Percentiles rank a stretch among this genome's conserved stretches.
These are phyloP conservation scores for Tauraco hartlaubi DNA, from an alignment of 2,797 vertebrate species.

Conservation along the genomic window DNA sequence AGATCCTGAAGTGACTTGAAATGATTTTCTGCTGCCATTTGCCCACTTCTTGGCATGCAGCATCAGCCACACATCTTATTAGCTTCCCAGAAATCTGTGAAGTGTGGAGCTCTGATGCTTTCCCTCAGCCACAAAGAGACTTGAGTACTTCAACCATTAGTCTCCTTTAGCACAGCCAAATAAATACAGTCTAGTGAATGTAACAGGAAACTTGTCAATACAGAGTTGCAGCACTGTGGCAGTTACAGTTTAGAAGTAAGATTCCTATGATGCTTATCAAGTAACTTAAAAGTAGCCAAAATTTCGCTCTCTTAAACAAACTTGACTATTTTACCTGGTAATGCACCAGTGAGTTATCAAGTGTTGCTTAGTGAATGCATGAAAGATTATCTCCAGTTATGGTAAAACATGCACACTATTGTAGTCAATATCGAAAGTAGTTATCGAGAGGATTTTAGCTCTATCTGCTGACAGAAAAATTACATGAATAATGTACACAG, in stretches of 20 bases:
- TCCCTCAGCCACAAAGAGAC: conserved; percentile 30
- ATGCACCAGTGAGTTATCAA: not conserved
- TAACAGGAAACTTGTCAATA: not conserved
- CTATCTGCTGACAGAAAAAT: conserved; percentile 29
- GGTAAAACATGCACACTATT: not conserved
- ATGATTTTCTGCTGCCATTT: conserved; percentile 59
- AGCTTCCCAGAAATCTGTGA: conserved; percentile 62
- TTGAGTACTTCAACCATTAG: conserved; percentile 32
- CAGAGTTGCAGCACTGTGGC: not conserved
- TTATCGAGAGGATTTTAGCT: not conserved
- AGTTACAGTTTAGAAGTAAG: not conserved
- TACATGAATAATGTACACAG: conserved; percentile 38
- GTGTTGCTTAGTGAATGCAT: not conserved
- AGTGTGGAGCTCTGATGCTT: conserved; percentile 50
- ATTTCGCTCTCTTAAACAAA: conserved; percentile 6
- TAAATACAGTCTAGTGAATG: not conserved
- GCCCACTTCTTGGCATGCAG: conserved; percentile 34
- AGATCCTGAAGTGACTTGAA: conserved; percentile 50
- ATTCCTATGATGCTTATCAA: not conserved
- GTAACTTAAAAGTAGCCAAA: not conserved
- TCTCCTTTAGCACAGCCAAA: conserved; percentile 10
- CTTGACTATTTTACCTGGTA: not conserved
- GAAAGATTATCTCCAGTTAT: not conserved
- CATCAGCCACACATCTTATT: conserved; percentile 13
- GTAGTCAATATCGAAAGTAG: conserved; percentile 27